Evolutionary conservation across 2,797 vertebrate species (phyloP).

Genomic region (Lacerta bilineata): DNA sequence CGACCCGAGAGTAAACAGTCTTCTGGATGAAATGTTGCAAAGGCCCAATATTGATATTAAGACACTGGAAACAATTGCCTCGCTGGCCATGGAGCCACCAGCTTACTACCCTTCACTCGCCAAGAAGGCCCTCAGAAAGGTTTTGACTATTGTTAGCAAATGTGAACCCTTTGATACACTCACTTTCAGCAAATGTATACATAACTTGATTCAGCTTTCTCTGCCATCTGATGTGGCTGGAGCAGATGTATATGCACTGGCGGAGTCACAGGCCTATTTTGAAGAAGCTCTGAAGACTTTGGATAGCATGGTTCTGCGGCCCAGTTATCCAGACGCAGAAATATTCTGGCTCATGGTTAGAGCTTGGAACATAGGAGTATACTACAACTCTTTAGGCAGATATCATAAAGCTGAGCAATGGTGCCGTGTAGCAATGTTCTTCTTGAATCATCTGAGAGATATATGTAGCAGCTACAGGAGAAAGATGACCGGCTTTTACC

Average conservation of each 20-base stretch:
- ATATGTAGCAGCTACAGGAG: slow-evolving; percentile 89
- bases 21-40: slow-evolving; percentile 89
- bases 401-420: slow-evolving; percentile 89
- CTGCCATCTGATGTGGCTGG: slow-evolving; percentile 84
- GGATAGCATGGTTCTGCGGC: slow-evolving; percentile 77
- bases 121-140: slow-evolving; percentile 88
- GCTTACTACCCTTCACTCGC: slow-evolving; percentile 88
- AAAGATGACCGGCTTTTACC: slow-evolving; percentile 89
- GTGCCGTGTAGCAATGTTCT: slow-evolving; percentile 89
- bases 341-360: slow-evolving; percentile 91
- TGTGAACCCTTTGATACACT: slow-evolving; percentile 79
- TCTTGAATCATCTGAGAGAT: slow-evolving; percentile 86
- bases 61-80: slow-evolving; percentile 89
- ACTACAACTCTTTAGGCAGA: slow-evolving; percentile 84
- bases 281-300: slow-evolving; percentile 88
- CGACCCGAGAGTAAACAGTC: slow-evolving; percentile 83
- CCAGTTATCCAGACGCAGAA: slow-evolving; percentile 89
- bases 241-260: slow-evolving; percentile 82
- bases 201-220: slow-evolving; percentile 89
- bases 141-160: slow-evolving; percentile 86
- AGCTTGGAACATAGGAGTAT: slow-evolving; percentile 92
- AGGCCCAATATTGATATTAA: slow-evolving; percentile 85
- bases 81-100: slow-evolving; percentile 90
- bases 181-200: slow-evolving; percentile 89
- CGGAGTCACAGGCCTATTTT: slow-evolving; percentile 90